Conservation (phyloP, 2,113 vertebrate species). For the Rhabdomys dilectus region DNA sequence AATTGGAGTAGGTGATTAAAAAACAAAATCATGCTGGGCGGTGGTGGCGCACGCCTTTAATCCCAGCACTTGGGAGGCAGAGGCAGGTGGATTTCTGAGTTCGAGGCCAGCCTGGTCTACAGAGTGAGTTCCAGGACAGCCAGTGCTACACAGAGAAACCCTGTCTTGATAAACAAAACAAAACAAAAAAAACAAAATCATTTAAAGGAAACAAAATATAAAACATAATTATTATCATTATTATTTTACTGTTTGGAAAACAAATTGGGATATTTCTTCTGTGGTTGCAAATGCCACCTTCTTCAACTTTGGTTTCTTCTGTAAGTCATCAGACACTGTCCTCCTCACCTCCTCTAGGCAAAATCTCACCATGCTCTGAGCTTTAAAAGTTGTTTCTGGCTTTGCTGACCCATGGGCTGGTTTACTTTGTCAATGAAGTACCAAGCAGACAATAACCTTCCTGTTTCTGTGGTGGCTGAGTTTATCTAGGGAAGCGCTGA, state of each 20-base stretch:
- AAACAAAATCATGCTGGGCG: background rate
- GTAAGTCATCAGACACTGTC: background rate
- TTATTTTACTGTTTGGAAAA: conserved; percentile 42
- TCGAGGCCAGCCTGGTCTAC: too few relatives aligned
- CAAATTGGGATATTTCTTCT: conserved; percentile 17
- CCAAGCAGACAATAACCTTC: background rate
- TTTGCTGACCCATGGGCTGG: background rate
- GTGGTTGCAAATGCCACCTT: conserved; percentile 13
- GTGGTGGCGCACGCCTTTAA: too few relatives aligned
- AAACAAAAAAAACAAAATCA: background rate
- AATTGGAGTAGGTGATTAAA: conserved; percentile 18
- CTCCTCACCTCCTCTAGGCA: background rate
- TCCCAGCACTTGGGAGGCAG: too few relatives aligned
- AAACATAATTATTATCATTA: conserved; percentile 10
- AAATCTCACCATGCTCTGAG: background rate
- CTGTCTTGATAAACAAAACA: too few relatives aligned
- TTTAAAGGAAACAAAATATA: conserved; percentile 45
- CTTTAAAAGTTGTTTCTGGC: background rate
- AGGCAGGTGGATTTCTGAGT: too few relatives aligned
- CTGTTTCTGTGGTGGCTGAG: background rate
- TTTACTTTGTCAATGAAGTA: conserved; percentile 29
- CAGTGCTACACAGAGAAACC: too few relatives aligned
- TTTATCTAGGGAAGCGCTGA: background rate
- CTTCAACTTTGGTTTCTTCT: conserved; percentile 34
- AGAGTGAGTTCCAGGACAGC: too few relatives aligned